Conservation (phyloP, 2,113 vertebrate genomes). For the Aix galericulata region DNA sequence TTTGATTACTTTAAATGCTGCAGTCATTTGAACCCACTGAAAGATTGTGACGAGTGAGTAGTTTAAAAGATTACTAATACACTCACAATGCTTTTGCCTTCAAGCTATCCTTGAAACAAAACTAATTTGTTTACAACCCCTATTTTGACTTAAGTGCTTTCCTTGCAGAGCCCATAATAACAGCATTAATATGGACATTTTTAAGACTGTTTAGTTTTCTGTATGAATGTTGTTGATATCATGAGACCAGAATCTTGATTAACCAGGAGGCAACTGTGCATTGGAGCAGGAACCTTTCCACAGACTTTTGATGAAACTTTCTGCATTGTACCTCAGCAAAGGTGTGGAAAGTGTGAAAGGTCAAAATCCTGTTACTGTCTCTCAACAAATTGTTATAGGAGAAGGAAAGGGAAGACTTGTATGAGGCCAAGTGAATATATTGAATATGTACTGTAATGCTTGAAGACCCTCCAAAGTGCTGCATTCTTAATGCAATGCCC, state of each 20-base stretch:
- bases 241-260: neutral
- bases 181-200: neutral
- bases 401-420: neutral
- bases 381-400: neutral
- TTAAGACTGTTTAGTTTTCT: neutral
- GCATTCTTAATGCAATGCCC: neutral
- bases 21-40: neutral
- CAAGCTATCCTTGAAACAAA: neutral
- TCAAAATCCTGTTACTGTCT: neutral
- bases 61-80: neutral
- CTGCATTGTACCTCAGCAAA: neutral
- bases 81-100: neutral
- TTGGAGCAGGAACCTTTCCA: neutral
- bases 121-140: neutral
- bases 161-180: neutral
- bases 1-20: neutral
- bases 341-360: neutral
- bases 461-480: neutral
- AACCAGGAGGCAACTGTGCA: neutral
- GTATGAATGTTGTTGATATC: neutral
- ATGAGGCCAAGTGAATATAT: neutral
- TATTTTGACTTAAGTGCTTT: neutral
- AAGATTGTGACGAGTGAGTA: accelerated
- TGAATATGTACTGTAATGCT: neutral
- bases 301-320: neutral